Evolutionary conservation across 2,888 invertebrate genomes (phyloP).

Genomic region (Coenonympha arcania): DNA sequence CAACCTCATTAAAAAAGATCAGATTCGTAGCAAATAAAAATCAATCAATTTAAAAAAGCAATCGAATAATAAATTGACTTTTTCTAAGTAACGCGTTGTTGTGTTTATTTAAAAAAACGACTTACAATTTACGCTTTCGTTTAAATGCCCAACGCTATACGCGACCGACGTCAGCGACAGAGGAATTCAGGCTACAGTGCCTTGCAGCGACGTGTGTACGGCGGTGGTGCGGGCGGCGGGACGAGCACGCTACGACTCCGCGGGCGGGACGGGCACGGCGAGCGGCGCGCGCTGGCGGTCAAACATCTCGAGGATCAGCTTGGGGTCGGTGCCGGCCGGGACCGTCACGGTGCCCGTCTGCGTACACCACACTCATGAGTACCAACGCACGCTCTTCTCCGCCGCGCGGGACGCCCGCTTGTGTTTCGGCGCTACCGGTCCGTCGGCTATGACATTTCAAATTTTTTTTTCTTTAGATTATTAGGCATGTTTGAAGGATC

Average conservation of each 20-base stretch:
- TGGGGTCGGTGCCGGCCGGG: slow-evolving; percentile 71
- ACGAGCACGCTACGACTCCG: slow-evolving; percentile 30
- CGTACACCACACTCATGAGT: slow-evolving; percentile 50
- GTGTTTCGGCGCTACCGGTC: slow-evolving; percentile 32
- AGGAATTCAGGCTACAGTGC: no score
- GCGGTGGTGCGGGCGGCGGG: no score
- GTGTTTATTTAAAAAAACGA: no score
- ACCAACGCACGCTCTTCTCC: slow-evolving; percentile 68
- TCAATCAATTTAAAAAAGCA: no score
- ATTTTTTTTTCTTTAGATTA: slow-evolving; percentile 1
- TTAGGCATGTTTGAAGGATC: neutral
- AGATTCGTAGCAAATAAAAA: no score
- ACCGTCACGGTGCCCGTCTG: slow-evolving; percentile 74
- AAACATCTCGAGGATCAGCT: slow-evolving; percentile 73
- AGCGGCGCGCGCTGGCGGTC: slow-evolving; percentile 67
- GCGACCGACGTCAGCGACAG: no score
- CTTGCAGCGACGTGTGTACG: no score
- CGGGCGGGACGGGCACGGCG: slow-evolving; percentile 56
- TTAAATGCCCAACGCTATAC: no score
- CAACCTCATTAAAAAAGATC: no score
- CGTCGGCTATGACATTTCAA: slow-evolving; percentile 14
- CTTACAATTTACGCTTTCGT: no score
- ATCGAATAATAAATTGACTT: no score
- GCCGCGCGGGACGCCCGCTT: slow-evolving; percentile 59
- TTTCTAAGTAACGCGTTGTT: no score